Evolutionary conservation across 37 sponge, comb jelly and placozoan species (phyloP), one percentile per base, ranked within the genome.

Genomic region (Chondrosia reniformis): DNA sequence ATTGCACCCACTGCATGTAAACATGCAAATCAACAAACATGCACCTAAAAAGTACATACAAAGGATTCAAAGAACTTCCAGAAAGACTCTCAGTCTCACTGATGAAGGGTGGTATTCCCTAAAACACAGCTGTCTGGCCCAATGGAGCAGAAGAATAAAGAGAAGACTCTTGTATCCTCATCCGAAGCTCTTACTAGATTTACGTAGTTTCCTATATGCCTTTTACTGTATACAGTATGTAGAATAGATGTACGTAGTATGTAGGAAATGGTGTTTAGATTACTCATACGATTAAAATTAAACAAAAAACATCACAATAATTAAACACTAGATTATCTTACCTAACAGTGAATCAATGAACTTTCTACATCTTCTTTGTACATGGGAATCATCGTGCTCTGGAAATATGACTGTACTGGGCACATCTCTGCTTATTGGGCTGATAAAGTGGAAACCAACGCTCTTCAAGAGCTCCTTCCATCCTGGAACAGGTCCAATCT

Each of bases 321-420:
- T 30, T 17, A 28, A 22, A 33, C 37, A 7, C 69, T 55, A 55
- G 31, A 27, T 4, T 13, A 63, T 66, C 74, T 52, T 25, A 87
- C 88, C 71, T 3, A 93, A 75, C 32, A 93, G 37, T 17, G 93
- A 82, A 65, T 93, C 89, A 27, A 93, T 49, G 66, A 65, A 74
- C n/a, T 76, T 67, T 55, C 72, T 79, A 32, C 88, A 84, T 49
- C 79, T 87, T 32, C 80, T 72, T 62, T 81, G 89, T 46, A 88
- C 45, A 25, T 89, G 85, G 24, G 95, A 87, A 79, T 95, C 92
- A 45, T 95, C 95, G 37, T 91, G 92, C 75, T 91, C 89, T 1
- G 95, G 95, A 75, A 88, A 95, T 30, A 95, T 81, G 67, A 95
- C 84, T 44, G 86, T 85, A 31, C 82, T 74, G 2, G 86, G 92